Conservation (phyloP, 2,797 vertebrate species). For the Cyclura pinguis region DNA sequence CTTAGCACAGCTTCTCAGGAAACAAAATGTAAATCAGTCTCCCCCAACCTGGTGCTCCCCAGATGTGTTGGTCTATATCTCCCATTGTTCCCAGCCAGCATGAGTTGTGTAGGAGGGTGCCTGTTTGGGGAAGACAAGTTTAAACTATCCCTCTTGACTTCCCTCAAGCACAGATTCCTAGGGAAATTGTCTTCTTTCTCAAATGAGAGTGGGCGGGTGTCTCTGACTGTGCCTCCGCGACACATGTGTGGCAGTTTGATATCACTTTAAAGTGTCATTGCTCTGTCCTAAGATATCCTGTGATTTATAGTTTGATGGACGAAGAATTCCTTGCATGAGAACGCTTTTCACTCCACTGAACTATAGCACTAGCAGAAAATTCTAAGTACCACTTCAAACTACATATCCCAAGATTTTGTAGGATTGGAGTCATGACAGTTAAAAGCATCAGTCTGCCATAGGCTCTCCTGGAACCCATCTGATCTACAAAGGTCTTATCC, state of each 20-base stretch:
- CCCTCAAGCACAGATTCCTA: neutral
- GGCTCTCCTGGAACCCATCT: no score
- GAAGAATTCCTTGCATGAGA: no score
- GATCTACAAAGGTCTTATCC: neutral
- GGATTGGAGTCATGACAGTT: no score
- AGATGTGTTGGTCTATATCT: neutral
- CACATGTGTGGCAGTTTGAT: no score
- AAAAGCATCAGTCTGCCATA: no score
- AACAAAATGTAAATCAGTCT: neutral
- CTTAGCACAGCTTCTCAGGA: neutral
- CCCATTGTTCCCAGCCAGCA: neutral
- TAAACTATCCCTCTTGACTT: neutral
- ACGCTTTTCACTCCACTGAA: no score
- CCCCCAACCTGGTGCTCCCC: neutral
- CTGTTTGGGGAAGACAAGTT: neutral
- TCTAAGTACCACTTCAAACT: no score
- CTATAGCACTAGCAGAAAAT: no score
- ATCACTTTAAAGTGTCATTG: no score
- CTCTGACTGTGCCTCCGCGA: neutral
- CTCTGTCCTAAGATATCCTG: no score
- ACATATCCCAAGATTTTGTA: no score
- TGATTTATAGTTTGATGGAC: no score
- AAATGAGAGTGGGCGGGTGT: neutral
- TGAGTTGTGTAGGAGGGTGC: neutral
- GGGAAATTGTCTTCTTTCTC: neutral